Percentiles rank a stretch among this genome's conserved stretches.
Evolutionary conservation across 2,113 vertebrate species (phyloP).

Genomic region (Phalacrocorax brasilianus): DNA sequence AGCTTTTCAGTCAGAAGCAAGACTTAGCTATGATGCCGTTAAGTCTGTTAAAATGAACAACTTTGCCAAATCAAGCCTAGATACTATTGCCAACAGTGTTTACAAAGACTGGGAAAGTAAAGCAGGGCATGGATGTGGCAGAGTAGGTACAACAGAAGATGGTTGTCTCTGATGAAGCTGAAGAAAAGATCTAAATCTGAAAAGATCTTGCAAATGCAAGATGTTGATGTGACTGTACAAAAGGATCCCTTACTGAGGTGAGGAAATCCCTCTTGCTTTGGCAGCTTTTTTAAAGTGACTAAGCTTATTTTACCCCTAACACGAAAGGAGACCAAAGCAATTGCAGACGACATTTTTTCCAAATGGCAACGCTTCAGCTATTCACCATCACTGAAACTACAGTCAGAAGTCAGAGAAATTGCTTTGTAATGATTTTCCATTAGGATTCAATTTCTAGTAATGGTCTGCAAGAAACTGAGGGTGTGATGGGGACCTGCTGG

Average conservation of each 20-base stretch:
- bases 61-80: neutral
- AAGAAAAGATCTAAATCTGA: neutral
- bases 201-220: neutral
- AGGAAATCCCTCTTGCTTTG: neutral
- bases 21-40: neutral
- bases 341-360: neutral
- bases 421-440: neutral
- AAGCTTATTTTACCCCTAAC: neutral
- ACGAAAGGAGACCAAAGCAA: neutral
- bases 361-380: neutral
- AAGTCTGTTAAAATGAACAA: neutral
- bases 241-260: neutral
- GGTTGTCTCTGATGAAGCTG: neutral
- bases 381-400: neutral
- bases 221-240: neutral
- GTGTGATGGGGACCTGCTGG: neutral
- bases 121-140: neutral
- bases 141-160: neutral
- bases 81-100: neutral
- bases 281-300: neutral
- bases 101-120: neutral
- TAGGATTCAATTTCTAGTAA: neutral
- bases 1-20: neutral
- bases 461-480: neutral
- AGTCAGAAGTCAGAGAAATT: neutral